Conservation (phyloP, 1,140 invertebrate genomes). For the Eciton burchellii region DNA sequence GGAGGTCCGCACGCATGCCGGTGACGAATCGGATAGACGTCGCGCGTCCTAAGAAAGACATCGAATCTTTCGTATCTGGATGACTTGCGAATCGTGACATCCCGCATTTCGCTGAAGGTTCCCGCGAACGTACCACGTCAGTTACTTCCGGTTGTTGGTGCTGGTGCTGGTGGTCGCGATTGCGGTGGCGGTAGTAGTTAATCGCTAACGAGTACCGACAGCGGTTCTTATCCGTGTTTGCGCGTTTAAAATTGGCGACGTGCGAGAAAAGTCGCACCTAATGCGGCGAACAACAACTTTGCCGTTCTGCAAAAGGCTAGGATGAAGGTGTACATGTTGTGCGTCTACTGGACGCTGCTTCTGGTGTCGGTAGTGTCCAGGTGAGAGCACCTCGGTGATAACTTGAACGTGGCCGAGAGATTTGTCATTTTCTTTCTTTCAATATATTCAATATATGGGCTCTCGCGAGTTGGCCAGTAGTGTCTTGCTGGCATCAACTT, state of each 20-base stretch:
- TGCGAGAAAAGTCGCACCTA: conserved; percentile 30
- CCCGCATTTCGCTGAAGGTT: conserved; percentile 28
- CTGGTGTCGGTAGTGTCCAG: conserved; percentile 86
- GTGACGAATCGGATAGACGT: neutral
- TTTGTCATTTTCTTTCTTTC: too few relatives aligned
- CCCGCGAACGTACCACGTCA: conserved; percentile 65
- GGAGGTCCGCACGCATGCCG: too few relatives aligned
- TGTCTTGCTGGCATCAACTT: too few relatives aligned
- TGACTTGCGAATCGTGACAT: neutral
- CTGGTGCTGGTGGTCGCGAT: conserved; percentile 13
- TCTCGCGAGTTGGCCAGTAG: too few relatives aligned
- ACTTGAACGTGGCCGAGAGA: conserved; percentile 8
- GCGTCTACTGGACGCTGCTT: conserved; percentile 87
- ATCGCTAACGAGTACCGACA: conserved; percentile 34
- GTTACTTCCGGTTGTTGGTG: conserved; percentile 55
- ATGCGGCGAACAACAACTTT: conserved; percentile 36
- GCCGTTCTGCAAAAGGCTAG: conserved; percentile 70
- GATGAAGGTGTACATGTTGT: conserved; percentile 86
- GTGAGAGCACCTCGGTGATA: conserved; percentile 74
- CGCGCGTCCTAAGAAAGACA: neutral
- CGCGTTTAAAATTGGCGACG: conserved; percentile 14
- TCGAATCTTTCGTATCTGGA: neutral
- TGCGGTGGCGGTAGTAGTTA: conserved; percentile 29
- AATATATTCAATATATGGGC: too few relatives aligned
- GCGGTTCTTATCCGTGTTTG: conserved; percentile 1